Conservation (phyloP, 2,113 vertebrate species). For the Oenanthe melanoleuca region DNA sequence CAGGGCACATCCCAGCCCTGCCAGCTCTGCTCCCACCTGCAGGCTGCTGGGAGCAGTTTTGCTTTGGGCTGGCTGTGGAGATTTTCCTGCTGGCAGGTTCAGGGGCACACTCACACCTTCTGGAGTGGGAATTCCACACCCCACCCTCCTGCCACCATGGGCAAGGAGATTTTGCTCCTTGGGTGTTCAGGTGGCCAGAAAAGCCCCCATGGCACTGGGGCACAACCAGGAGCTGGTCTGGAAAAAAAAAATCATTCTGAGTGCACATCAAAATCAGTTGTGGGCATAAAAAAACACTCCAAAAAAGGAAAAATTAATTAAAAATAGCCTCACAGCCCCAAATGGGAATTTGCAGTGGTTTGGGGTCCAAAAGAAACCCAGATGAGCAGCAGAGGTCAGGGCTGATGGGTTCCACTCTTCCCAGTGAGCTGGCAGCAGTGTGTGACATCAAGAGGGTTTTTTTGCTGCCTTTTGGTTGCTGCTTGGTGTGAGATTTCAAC, state of each 20-base stretch:
- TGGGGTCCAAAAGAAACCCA: not conserved
- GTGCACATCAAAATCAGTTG: rapidly evolving
- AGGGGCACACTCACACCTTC: not conserved
- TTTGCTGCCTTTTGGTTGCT: not conserved
- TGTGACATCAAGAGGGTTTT: not conserved
- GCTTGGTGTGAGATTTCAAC: slow-evolving; percentile 25
- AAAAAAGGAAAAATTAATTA: rapidly evolving
- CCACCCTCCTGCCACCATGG: not conserved
- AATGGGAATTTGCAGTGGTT: not conserved
- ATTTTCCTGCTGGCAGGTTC: not conserved
- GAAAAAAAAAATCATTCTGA: not conserved
- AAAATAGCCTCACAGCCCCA: not conserved
- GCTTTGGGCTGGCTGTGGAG: not conserved
- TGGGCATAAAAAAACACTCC: rapidly evolving
- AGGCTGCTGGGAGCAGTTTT: rapidly evolving
- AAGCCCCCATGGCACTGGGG: not conserved
- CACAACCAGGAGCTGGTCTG: not conserved
- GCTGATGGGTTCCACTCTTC: not conserved
- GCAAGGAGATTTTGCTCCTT: not conserved
- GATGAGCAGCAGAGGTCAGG: rapidly evolving
- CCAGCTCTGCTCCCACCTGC: not conserved
- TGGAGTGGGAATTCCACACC: not conserved
- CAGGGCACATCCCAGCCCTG: not conserved
- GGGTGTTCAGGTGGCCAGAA: too few relatives aligned
- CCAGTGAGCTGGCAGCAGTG: not conserved